Conservation (phyloP, 1,140 invertebrate species). For the Anastrepha obliqua region DNA sequence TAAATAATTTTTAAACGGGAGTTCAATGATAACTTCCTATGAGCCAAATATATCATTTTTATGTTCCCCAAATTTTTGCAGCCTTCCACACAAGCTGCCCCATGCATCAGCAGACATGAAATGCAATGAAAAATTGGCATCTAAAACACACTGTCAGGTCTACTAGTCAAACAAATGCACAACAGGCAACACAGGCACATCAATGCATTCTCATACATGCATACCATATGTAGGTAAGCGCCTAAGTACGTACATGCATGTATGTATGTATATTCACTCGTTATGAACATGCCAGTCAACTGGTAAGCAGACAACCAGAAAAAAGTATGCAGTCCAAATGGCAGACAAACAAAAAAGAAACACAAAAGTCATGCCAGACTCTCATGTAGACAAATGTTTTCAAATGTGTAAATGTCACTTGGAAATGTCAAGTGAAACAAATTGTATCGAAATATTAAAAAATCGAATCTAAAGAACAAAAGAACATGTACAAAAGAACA, state of each 20-base stretch:
- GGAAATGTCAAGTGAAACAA: slow-evolving; percentile 42
- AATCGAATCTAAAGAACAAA: slow-evolving; percentile 18
- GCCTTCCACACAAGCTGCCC: no score
- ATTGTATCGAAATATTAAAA: slow-evolving; percentile 40
- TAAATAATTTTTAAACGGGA: no score
- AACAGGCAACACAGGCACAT: neutral
- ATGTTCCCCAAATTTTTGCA: no score
- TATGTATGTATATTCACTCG: neutral
- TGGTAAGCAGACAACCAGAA: neutral
- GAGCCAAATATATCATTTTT: no score
- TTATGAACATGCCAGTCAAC: slow-evolving; percentile 9
- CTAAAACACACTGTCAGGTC: neutral
- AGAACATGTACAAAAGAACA: neutral
- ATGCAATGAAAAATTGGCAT: slow-evolving; percentile 12
- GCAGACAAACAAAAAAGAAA: slow-evolving; percentile 2
- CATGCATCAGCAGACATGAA: neutral
- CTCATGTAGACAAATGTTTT: slow-evolving; percentile 49
- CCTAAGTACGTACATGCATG: no score
- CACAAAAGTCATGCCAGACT: neutral
- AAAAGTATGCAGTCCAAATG: neutral
- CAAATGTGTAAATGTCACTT: slow-evolving; percentile 54
- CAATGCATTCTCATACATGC: neutral
- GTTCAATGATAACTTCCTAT: no score
- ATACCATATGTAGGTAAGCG: neutral
- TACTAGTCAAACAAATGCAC: neutral